Evolutionary conservation across 2,888 invertebrate genomes (phyloP).

Genomic region (Heteropelma amictum): DNA sequence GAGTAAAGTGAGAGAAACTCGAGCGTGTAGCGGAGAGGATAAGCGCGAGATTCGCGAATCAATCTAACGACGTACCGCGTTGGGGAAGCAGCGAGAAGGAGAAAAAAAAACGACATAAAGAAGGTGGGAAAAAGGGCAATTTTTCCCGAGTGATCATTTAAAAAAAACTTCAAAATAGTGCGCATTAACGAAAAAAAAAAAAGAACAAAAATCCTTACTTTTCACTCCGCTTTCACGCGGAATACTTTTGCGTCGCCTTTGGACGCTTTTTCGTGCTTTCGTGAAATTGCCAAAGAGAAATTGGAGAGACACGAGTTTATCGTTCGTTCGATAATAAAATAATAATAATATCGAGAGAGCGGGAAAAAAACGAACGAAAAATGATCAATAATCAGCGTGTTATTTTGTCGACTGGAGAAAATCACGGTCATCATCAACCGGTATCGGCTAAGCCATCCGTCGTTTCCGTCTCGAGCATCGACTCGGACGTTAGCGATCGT

Average conservation of each 20-base stretch:
- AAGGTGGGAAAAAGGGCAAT: background rate
- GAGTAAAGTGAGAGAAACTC: conserved; percentile 11
- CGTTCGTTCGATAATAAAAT: background rate
- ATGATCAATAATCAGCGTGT: conserved; percentile 76
- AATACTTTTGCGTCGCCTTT: background rate
- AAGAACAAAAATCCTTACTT: background rate
- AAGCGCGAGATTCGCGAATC: conserved; percentile 33
- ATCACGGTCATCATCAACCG: conserved; percentile 68
- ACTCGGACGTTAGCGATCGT: conserved; percentile 75
- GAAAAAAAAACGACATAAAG: background rate
- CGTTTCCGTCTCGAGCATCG: conserved; percentile 74
- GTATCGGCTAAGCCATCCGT: conserved; percentile 74
- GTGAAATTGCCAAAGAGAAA: background rate
- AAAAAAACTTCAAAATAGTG: too few species aligned
- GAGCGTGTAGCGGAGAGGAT: conserved; percentile 1
- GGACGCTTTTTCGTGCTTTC: background rate
- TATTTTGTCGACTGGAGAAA: conserved; percentile 70
- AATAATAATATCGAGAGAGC: background rate
- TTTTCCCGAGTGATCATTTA: background rate
- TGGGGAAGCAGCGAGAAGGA: conserved; percentile 21
- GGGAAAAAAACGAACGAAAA: conserved; percentile 40
- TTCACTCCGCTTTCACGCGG: background rate
- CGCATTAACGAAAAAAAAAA: background rate
- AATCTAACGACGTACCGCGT: conserved; percentile 30
- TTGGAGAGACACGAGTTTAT: background rate